Base-by-base conservation (phyloP, 92 coral and sea anemone species). In the Micromussa lordhowensis region DNA sequence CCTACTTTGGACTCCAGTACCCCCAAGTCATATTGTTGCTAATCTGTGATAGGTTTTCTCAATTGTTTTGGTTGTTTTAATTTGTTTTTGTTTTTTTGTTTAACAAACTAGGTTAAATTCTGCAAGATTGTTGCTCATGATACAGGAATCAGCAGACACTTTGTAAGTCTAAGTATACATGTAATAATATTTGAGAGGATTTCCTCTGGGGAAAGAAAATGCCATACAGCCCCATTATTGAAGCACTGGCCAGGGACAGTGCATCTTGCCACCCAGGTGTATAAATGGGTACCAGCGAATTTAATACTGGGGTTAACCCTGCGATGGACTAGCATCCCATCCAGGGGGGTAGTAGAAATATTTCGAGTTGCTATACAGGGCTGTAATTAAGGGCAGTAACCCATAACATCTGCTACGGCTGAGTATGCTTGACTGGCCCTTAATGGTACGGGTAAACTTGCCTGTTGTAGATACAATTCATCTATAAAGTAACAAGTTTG, bases 131-230 rank as follows among this genome's bases (percentile, higher is more conserved):
- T 88, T 75, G 99, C 99, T 28, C 90, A 83, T 15, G 85, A 96
- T 26, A 96, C 99, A 35, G 99, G 99, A 19, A 98, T 98, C 54
- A 98, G 99, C 88, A 95, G 92, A 90, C 91, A 94, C 76, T 98
- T 98, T 93, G 99, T 98, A 93, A 98, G 99, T 98, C n/a, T 9
- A 77, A 48, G 35, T 15, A 17, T 32, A 40, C 48, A n/a, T 40
- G 48, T 44, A 44, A 8, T 44, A n/a, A n/a, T 26, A 18, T 17
- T 69, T 17, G 12, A 6, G 16, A 71, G 12, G 19, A 22, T 63
- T 22, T 63, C 14, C 71, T 26, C 14, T 22, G 29, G 10, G n/a
- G n/a, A n/a, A n/a, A n/a, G n/a, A n/a, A n/a, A n/a, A n/a, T n/a
- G n/a, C n/a, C n/a, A n/a, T n/a, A 44, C 0, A 44, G 51, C 51